These are phyloP conservation scores for Galagoides demidoff DNA, from an alignment of 2,797 vertebrate genomes.

Conservation along the genomic window DNA sequence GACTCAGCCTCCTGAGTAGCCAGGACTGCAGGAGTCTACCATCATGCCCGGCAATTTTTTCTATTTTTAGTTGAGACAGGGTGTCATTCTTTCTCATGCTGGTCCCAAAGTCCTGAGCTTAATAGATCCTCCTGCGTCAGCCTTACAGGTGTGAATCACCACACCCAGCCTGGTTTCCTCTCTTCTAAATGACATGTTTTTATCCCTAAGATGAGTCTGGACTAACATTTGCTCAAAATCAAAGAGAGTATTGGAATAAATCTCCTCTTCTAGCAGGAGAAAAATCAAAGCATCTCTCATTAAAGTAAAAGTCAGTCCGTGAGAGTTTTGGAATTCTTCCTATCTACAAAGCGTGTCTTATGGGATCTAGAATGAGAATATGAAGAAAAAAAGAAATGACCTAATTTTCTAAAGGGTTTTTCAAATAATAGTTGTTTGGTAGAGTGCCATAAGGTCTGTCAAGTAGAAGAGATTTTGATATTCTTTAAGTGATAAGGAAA, in stretches of 20 bases:
- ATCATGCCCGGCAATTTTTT: too few species aligned
- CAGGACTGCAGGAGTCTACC: too few species aligned
- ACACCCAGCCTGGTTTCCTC: background rate
- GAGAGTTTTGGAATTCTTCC: slow-evolving; percentile 16
- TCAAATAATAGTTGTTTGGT: background rate
- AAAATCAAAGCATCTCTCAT: slow-evolving; percentile 31
- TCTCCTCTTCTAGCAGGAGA: slow-evolving; percentile 30
- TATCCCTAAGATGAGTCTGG: background rate
- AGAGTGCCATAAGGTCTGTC: background rate
- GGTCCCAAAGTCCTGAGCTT: too few species aligned
- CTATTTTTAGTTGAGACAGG: too few species aligned
- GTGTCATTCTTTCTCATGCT: too few species aligned
- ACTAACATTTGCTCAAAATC: slow-evolving; percentile 45
- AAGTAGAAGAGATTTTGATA: background rate
- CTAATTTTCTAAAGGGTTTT: slow-evolving; percentile 48
- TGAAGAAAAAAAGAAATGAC: background rate
- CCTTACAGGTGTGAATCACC: too few species aligned
- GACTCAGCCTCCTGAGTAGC: too few species aligned
- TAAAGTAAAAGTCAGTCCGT: slow-evolving; percentile 38
- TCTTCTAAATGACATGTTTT: slow-evolving; percentile 38
- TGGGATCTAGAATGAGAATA: background rate
- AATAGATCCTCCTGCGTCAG: too few species aligned
- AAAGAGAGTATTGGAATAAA: slow-evolving; percentile 16
- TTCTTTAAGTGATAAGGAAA: slow-evolving; percentile 20
- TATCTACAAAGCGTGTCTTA: slow-evolving; percentile 18